A percentile compares a stretch with the other conserved stretches of the same genome.
Conservation (phyloP, 2,797 vertebrate species). For the Sebastiscus albofasciatus region DNA sequence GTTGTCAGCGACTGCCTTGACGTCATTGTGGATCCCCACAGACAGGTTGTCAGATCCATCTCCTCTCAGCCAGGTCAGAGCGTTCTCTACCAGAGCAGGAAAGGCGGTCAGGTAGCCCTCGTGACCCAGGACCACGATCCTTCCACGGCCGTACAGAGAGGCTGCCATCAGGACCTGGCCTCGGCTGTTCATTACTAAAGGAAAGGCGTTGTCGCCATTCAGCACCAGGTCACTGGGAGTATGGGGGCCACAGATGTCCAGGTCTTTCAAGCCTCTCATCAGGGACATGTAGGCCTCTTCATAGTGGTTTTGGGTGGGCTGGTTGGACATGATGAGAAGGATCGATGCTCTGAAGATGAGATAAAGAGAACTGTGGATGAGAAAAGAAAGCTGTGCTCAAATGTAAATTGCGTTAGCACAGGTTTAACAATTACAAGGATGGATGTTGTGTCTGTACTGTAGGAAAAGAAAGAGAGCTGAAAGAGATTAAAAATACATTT, state of each 20-base stretch:
- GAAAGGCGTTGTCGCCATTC: slow-evolving; percentile 82
- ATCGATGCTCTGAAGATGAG: neutral
- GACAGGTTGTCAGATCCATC: slow-evolving; percentile 39
- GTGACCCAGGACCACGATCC: slow-evolving; percentile 84
- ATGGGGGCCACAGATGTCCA: slow-evolving; percentile 63
- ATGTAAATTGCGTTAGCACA: too few relatives aligned
- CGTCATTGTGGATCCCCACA: slow-evolving; percentile 65
- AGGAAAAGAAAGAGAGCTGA: neutral
- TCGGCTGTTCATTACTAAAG: slow-evolving; percentile 73
- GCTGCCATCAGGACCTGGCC: slow-evolving; percentile 86
- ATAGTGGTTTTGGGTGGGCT: neutral
- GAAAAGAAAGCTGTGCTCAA: neutral
- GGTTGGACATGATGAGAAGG: neutral
- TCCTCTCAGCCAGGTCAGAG: slow-evolving; percentile 82
- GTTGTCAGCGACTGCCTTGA: slow-evolving; percentile 57
- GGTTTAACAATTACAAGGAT: too few relatives aligned
- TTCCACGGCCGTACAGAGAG: slow-evolving; percentile 83
- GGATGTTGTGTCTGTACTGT: too few relatives aligned
- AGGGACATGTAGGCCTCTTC: slow-evolving; percentile 67
- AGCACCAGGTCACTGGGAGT: slow-evolving; percentile 82
- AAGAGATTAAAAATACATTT: neutral
- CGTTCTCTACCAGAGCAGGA: slow-evolving; percentile 80
- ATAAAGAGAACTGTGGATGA: too few relatives aligned
- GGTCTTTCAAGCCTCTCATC: slow-evolving; percentile 74
- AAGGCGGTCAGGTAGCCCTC: slow-evolving; percentile 79